Percentiles rank a stretch among this genome's conserved stretches.
Conservation (phyloP, 30 jellyfish, hydroid and myxozoan species). For the Catostylus mosaicus region DNA sequence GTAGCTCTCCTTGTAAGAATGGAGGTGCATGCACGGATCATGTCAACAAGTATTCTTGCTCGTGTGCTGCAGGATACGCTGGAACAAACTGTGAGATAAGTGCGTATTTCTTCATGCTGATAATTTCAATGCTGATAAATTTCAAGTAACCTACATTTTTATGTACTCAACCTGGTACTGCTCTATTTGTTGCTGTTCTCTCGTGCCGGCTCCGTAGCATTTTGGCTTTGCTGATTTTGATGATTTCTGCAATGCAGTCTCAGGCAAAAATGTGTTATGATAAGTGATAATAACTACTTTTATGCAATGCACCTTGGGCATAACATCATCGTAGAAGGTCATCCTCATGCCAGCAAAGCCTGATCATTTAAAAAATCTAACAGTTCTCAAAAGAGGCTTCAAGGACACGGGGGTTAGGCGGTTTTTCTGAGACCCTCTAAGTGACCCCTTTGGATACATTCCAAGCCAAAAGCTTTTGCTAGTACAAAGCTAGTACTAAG, state of each 20-base stretch:
- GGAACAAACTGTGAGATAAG: conserved; percentile 4
- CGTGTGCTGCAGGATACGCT: conserved; percentile 24
- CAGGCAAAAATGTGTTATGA: not conserved
- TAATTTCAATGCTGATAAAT: not conserved
- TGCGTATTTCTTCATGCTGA: not conserved
- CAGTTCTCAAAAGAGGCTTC: too few species aligned
- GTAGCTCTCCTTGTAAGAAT: conserved; percentile 33
- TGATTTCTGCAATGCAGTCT: not conserved
- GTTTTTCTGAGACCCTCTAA: too few species aligned
- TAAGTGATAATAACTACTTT: too few species aligned
- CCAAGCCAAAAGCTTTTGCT: too few species aligned
- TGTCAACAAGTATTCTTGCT: conserved; percentile 13
- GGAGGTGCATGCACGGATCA: not conserved
- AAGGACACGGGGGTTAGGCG: too few species aligned
- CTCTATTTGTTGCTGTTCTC: not conserved
- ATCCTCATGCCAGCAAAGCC: too few species aligned
- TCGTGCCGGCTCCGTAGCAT: not conserved
- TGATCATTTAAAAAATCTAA: too few species aligned
- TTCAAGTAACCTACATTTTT: not conserved
- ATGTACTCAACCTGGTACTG: not conserved
- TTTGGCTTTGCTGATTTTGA: not conserved
- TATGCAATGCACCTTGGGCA: too few species aligned
- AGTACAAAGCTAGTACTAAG: too few species aligned
- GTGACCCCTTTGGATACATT: too few species aligned
- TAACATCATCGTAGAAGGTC: too few species aligned